phyloP scores from a whole-genome alignment of 2,888 invertebrate genomes.

The Ectemnius continuus region DNA sequence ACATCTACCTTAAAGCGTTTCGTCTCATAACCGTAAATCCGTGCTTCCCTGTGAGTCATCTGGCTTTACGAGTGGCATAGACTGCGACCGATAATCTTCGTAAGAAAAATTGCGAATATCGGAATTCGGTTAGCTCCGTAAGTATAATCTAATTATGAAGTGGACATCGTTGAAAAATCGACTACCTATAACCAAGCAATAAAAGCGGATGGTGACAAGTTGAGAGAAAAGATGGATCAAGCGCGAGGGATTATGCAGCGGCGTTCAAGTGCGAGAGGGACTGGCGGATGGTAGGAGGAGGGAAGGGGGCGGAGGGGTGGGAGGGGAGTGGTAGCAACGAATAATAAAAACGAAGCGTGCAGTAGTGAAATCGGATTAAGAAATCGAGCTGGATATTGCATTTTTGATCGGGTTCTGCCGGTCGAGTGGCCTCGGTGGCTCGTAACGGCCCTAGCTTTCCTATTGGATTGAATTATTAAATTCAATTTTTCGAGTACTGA shows the following conservation, averaged over 20 bases:
- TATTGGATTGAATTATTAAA: conserved; percentile 78
- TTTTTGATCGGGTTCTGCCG: conserved; percentile 73
- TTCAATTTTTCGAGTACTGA: conserved; percentile 78
- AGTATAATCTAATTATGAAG: conserved; percentile 19
- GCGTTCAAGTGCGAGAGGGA: conserved; percentile 1
- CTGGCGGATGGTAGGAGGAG: conserved; percentile 14
- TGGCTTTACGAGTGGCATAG: too few relatives aligned
- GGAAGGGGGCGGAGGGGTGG: conserved; percentile 3
- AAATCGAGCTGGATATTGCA: conserved; percentile 76
- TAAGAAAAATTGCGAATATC: background rate
- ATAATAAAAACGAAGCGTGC: conserved; percentile 52
- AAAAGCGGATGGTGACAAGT: background rate
- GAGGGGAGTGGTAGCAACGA: conserved; percentile 8
- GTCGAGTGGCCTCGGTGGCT: conserved; percentile 57
- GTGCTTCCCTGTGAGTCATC: too few relatives aligned
- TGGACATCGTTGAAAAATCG: background rate
- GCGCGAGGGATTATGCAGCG: conserved; percentile 6
- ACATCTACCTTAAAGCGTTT: too few relatives aligned
- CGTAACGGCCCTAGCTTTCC: conserved; percentile 70
- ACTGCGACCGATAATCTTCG: too few relatives aligned
- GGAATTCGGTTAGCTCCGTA: background rate
- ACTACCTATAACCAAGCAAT: background rate
- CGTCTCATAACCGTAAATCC: too few relatives aligned
- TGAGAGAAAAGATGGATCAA: background rate
- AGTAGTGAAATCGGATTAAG: conserved; percentile 74